Percentiles rank a stretch among this genome's conserved stretches.
phyloP scores from a whole-genome alignment of 2,113 vertebrate species.

The Seriola quinqueradiata region DNA sequence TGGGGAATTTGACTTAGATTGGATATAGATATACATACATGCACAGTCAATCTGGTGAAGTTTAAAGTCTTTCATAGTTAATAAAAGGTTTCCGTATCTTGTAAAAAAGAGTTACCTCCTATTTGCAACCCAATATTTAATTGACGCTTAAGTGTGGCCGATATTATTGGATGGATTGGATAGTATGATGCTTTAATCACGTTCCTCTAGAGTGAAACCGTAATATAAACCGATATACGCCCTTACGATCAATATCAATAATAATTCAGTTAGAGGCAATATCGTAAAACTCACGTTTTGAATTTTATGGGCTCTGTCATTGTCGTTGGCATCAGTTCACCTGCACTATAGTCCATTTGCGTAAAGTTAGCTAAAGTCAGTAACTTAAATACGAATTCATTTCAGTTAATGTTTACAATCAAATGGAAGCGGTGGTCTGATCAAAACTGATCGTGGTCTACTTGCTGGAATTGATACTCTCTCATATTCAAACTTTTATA shows the following conservation, averaged over 20 bases:
- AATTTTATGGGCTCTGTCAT: conserved; percentile 1
- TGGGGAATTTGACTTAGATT: background rate
- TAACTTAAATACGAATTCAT: accelerated
- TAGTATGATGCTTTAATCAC: background rate
- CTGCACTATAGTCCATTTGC: background rate
- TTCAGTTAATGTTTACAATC: background rate
- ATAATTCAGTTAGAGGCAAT: no score
- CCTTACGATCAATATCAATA: background rate
- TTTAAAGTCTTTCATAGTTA: background rate
- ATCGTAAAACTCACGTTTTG: background rate
- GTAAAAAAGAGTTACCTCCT: background rate
- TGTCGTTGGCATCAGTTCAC: conserved; percentile 4
- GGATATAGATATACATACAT: no score
- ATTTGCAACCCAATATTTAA: background rate
- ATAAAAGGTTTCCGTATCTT: background rate
- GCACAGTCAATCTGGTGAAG: no score
- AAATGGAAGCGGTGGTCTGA: conserved; percentile 12
- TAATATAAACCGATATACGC: background rate
- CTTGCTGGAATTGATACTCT: conserved; percentile 57
- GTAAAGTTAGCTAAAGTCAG: background rate
- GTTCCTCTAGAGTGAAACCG: background rate
- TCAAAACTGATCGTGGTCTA: conserved; percentile 43
- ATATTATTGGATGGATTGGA: no score
- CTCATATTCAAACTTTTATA: conserved; percentile 48
- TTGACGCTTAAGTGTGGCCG: no score